phyloP scores from a whole-genome alignment of 2,113 vertebrate genomes.

The Pycnonotus jocosus region DNA sequence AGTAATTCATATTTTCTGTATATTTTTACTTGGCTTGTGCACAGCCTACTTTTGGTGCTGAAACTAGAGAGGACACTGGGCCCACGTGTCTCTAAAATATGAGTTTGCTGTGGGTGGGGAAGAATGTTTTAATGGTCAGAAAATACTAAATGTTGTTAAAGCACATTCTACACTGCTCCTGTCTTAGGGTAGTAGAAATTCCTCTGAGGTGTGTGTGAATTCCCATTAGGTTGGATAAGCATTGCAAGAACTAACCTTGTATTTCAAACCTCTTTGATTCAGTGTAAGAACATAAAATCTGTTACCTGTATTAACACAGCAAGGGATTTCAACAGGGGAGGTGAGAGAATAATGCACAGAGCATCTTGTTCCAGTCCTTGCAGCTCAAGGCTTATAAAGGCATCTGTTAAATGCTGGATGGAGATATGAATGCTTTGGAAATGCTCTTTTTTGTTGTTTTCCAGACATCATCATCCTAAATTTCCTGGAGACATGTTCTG shows the following conservation, averaged over 20 bases:
- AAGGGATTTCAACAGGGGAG: background rate
- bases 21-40: background rate
- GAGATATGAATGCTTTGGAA: background rate
- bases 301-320: background rate
- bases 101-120: rapidly evolving
- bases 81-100: background rate
- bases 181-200: background rate
- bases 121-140: background rate
- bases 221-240: background rate
- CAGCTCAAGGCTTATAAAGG: background rate
- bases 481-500: background rate
- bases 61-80: background rate
- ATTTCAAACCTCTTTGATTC: background rate
- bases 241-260: background rate
- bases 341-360: background rate
- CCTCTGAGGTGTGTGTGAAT: background rate
- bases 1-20: background rate
- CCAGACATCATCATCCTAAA: background rate
- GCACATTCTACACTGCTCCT: background rate
- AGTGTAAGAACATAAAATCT: background rate
- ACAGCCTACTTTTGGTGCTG: background rate
- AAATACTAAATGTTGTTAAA: background rate
- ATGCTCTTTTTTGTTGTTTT: background rate
- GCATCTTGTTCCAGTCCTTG: background rate
- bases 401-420: background rate